Percentiles rank a stretch among this genome's conserved stretches.
These are phyloP conservation scores for Fistularia tabacaria DNA, from an alignment of 2,797 vertebrate species.

Conservation along the genomic window DNA sequence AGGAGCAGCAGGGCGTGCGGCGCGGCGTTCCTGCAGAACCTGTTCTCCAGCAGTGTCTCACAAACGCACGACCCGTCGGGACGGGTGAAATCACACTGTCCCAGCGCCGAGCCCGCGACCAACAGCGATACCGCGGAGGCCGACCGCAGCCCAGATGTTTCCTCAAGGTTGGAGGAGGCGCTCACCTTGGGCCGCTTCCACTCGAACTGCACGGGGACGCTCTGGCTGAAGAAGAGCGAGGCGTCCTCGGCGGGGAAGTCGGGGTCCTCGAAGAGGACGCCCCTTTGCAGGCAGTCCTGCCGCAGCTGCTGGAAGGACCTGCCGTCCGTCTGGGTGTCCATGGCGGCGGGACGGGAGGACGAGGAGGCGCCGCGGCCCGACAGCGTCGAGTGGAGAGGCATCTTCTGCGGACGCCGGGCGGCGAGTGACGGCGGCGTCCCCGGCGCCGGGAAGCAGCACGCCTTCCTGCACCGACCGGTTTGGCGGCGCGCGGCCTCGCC, in stretches of 20 bases:
- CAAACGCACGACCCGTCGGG: too few relatives aligned
- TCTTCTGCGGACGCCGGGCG: conserved; percentile 18
- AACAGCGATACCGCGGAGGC: too few relatives aligned
- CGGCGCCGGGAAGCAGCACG: too few relatives aligned
- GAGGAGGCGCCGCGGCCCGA: conserved; percentile 8
- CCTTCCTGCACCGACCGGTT: too few relatives aligned
- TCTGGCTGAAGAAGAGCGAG: conserved; percentile 87
- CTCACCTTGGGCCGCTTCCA: conserved; percentile 91
- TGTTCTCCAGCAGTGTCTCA: conserved; percentile 50
- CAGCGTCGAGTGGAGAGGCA: conserved; percentile 73
- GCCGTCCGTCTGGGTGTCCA: conserved; percentile 75
- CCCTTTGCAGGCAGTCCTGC: conserved; percentile 71
- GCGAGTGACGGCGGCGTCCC: too few relatives aligned
- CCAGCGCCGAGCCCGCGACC: too few relatives aligned
- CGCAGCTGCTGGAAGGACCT: conserved; percentile 80
- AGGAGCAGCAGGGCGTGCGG: too few relatives aligned
- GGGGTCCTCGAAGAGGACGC: conserved; percentile 82
- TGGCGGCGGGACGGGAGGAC: conserved; percentile 31
- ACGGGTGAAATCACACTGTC: too few relatives aligned
- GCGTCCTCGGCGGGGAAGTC: conserved; percentile 83
- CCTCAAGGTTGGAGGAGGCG: neutral
- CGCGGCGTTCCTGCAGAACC: conserved; percentile 34
- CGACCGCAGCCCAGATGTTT: conserved; percentile 6
- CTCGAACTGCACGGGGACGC: conserved; percentile 77
- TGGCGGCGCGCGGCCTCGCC: too few relatives aligned